Percentiles rank a stretch among this genome's conserved stretches.
These are phyloP conservation scores for Corythornis cristatus DNA, from an alignment of 2,113 vertebrate species.

Conservation along the genomic window DNA sequence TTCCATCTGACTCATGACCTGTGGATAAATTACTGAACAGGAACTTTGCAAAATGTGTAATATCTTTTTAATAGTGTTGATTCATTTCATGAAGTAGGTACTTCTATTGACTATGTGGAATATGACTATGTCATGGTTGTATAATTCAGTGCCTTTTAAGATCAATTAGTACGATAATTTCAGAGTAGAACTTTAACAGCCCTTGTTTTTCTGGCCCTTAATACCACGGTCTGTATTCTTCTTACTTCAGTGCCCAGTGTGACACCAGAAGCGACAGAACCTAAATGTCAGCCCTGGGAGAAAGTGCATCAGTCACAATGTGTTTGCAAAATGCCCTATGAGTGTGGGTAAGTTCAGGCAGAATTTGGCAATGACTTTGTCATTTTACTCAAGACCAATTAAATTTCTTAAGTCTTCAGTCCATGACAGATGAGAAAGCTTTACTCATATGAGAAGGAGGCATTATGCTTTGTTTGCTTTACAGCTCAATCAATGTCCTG, in stretches of 20 bases:
- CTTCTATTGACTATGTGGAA: background rate
- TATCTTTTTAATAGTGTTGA: background rate
- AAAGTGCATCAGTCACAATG: constrained; percentile 76
- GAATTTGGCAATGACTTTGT: background rate
- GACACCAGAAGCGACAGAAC: constrained; percentile 38
- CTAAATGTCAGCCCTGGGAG: constrained; percentile 87
- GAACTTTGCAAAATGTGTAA: background rate
- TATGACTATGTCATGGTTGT: background rate
- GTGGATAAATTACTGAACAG: background rate
- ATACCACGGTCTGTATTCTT: background rate
- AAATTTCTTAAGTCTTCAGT: background rate
- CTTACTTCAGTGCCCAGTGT: constrained; percentile 45
- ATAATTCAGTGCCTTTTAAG: background rate
- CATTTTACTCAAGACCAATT: constrained; percentile 16
- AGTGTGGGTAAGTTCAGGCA: constrained; percentile 85
- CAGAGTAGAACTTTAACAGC: background rate
- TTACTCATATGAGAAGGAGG: background rate
- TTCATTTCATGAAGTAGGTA: background rate
- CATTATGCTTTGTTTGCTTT: background rate
- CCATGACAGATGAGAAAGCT: background rate
- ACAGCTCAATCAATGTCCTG: background rate
- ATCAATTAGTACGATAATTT: background rate
- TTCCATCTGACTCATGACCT: background rate
- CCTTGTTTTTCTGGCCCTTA: background rate
- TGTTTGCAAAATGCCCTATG: constrained; percentile 87